phyloP scores from a whole-genome alignment of 2,113 vertebrate genomes.

The Talpa occidentalis region DNA sequence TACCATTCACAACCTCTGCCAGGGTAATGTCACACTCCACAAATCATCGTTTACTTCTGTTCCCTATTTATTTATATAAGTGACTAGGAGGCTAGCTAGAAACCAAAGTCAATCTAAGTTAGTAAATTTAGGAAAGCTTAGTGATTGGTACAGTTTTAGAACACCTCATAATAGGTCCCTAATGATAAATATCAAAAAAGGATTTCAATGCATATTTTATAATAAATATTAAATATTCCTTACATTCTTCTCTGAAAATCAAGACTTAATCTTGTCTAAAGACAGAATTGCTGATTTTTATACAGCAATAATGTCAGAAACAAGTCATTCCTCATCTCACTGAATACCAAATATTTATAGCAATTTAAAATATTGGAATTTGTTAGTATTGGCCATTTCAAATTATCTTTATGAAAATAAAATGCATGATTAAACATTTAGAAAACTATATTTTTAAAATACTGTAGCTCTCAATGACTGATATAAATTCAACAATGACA shows the following conservation, averaged over 20 bases:
- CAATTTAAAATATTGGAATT: slow-evolving; percentile 23
- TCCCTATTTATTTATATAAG: background rate
- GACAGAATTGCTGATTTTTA: background rate
- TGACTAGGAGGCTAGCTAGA: background rate
- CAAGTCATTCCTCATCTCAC: background rate
- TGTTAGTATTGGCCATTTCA: background rate
- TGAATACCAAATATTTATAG: background rate
- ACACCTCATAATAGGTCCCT: background rate
- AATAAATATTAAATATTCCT: background rate
- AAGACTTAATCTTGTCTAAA: slow-evolving; percentile 14
- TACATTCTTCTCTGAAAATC: slow-evolving; percentile 38
- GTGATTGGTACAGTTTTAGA: background rate
- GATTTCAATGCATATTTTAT: background rate
- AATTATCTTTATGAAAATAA: slow-evolving; percentile 21
- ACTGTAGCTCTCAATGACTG: background rate
- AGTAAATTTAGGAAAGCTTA: slow-evolving; percentile 29
- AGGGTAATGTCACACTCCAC: background rate
- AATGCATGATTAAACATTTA: background rate
- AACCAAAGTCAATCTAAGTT: slow-evolving; percentile 8
- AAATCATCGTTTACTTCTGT: background rate
- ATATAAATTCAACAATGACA: background rate
- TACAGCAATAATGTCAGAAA: slow-evolving; percentile 34
- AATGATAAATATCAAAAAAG: background rate
- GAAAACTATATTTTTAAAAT: slow-evolving; percentile 33
- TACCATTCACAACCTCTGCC: background rate